Conservation (phyloP, 2,113 vertebrate species). For the Sylvietta virens region DNA sequence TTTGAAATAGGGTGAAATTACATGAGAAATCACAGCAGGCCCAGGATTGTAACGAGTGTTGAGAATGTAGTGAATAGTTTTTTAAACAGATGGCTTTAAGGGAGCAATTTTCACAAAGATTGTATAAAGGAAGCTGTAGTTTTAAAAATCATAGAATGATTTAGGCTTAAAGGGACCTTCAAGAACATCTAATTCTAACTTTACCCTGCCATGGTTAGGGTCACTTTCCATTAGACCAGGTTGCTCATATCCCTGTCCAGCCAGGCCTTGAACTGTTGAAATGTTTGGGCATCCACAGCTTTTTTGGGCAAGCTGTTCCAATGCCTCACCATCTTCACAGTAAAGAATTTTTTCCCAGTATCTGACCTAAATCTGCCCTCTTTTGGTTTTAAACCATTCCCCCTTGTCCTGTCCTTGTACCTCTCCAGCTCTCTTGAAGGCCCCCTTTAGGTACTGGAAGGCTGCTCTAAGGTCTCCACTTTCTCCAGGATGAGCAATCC, state of each 20-base stretch:
- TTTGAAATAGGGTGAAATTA: background rate
- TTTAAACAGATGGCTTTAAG: background rate
- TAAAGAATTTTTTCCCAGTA: background rate
- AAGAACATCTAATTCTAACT: background rate
- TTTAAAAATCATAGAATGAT: background rate
- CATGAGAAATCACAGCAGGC: background rate
- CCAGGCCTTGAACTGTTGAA: background rate
- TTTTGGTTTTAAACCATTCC: background rate
- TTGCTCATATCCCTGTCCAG: background rate
- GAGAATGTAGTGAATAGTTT: background rate
- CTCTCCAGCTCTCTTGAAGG: background rate
- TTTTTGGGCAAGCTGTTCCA: background rate
- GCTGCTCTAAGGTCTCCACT: background rate
- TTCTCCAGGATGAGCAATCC: background rate
- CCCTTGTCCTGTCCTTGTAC: background rate
- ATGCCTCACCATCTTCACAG: background rate
- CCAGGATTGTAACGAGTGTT: background rate
- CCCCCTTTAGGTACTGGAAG: background rate
- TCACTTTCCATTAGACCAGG: background rate
- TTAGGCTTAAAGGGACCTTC: background rate
- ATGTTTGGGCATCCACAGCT: background rate
- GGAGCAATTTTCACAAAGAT: background rate
- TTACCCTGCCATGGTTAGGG: background rate
- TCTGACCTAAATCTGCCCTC: background rate
- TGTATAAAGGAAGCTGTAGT: background rate